phyloP scores from a whole-genome alignment of 2,113 vertebrate genomes.

The Syrrhaptes paradoxus region DNA sequence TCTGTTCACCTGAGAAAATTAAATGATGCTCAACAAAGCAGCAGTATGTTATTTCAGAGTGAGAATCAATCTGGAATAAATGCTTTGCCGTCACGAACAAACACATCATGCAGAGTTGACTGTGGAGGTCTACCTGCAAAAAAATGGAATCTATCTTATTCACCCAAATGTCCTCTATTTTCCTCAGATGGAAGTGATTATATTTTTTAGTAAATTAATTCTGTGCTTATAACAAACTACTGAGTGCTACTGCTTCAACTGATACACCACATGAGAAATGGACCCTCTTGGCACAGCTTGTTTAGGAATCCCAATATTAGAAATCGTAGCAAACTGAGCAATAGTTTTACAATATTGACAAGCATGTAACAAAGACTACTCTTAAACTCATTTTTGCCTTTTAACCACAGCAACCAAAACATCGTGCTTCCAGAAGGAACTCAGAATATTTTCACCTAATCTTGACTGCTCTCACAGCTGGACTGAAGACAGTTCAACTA shows the following conservation, averaged over 20 bases:
- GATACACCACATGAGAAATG: neutral
- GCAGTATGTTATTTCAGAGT: neutral
- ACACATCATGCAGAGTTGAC: neutral
- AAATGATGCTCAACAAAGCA: neutral
- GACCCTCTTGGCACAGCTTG: neutral
- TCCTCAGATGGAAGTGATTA: neutral
- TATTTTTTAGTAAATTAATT: neutral
- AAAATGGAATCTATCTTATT: neutral
- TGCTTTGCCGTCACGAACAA: neutral
- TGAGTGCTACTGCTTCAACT: neutral
- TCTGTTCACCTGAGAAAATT: neutral
- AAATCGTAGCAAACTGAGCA: neutral
- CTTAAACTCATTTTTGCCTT: neutral
- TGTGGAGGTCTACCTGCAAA: neutral
- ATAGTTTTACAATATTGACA: neutral
- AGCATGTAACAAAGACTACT: neutral
- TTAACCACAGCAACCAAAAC: neutral
- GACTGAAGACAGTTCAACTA: neutral
- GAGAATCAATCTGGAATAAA: neutral
- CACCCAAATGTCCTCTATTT: neutral
- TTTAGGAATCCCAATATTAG: neutral
- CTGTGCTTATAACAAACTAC: neutral
- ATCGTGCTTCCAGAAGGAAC: neutral
- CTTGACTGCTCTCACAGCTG: neutral
- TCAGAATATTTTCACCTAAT: neutral